Percentiles rank a stretch among this genome's conserved stretches.
These are phyloP conservation scores for Henricia sp. DNA, from an alignment of 53 echinoderm and acorn worm genomes.

Conservation along the genomic window DNA sequence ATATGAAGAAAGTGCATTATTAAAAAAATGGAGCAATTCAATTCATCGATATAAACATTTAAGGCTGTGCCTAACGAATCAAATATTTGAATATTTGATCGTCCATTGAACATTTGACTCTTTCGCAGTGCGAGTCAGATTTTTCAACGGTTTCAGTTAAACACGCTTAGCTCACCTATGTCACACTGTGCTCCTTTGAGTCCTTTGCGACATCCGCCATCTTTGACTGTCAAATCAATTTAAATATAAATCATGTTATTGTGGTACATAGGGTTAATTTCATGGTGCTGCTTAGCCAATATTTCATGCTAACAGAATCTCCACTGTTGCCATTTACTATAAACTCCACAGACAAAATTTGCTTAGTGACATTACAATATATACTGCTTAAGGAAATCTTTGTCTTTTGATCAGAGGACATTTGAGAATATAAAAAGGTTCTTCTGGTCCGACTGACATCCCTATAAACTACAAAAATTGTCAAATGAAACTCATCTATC, in stretches of 20 bases:
- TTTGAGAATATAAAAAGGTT: too few species aligned
- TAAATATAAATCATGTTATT: neutral
- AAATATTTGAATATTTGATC: neutral
- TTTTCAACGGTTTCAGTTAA: neutral
- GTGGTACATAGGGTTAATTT: neutral
- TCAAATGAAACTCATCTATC: too few species aligned
- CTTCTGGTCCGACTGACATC: too few species aligned
- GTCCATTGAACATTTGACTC: neutral
- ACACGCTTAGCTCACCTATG: neutral
- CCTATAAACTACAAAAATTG: too few species aligned
- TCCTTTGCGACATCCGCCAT: neutral
- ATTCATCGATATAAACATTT: neutral
- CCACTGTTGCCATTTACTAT: neutral
- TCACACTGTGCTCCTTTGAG: conserved; percentile 30
- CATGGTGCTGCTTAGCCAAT: neutral
- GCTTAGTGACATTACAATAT: neutral
- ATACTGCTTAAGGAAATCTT: too few species aligned
- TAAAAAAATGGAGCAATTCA: neutral
- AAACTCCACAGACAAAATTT: neutral
- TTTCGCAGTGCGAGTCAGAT: neutral
- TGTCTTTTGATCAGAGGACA: too few species aligned
- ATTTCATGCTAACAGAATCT: neutral
- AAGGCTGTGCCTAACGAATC: neutral
- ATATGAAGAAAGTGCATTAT: neutral
- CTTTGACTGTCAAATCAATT: neutral